Percentiles rank a stretch among this genome's conserved stretches.
Conservation (phyloP, 2,888 invertebrate species). For the Platycheirus rosarum region DNA sequence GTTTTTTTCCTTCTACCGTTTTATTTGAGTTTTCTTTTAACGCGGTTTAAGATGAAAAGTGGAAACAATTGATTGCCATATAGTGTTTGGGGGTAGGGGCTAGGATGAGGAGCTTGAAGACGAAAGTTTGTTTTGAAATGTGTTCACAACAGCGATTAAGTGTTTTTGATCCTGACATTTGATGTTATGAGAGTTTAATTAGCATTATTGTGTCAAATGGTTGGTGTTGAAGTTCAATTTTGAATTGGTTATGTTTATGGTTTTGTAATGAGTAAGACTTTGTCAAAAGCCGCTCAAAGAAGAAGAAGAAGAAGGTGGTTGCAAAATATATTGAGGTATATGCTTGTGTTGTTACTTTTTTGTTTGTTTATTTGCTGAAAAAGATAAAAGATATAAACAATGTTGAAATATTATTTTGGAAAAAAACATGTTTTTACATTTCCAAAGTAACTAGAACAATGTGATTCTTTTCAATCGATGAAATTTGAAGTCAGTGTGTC, state of each 20-base stretch:
- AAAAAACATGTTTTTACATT: too few species aligned
- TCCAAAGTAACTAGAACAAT: too few species aligned
- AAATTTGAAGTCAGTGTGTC: too few species aligned
- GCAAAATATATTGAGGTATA: too few species aligned
- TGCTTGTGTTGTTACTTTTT: too few species aligned
- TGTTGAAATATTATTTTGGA: too few species aligned
- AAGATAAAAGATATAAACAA: too few species aligned
- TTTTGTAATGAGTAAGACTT: not conserved
- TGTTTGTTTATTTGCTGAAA: too few species aligned
- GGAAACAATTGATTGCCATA: conserved; percentile 64
- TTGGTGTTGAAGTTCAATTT: conserved; percentile 19
- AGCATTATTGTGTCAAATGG: conserved; percentile 52
- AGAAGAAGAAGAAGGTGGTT: too few species aligned
- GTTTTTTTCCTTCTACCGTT: not conserved
- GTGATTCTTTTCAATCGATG: too few species aligned
- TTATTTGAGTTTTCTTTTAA: conserved; percentile 32
- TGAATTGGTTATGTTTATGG: not conserved
- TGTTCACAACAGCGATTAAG: conserved; percentile 33
- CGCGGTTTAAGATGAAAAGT: conserved; percentile 31
- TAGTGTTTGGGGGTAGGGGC: not conserved
- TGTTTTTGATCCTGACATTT: conserved; percentile 68
- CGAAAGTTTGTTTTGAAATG: conserved; percentile 31
- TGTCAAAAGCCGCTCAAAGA: too few species aligned
- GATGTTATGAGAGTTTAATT: conserved; percentile 43
- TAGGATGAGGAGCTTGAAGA: not conserved